phyloP scores from a whole-genome alignment of 2,888 invertebrate genomes.

The Platycheirus albimanus region DNA sequence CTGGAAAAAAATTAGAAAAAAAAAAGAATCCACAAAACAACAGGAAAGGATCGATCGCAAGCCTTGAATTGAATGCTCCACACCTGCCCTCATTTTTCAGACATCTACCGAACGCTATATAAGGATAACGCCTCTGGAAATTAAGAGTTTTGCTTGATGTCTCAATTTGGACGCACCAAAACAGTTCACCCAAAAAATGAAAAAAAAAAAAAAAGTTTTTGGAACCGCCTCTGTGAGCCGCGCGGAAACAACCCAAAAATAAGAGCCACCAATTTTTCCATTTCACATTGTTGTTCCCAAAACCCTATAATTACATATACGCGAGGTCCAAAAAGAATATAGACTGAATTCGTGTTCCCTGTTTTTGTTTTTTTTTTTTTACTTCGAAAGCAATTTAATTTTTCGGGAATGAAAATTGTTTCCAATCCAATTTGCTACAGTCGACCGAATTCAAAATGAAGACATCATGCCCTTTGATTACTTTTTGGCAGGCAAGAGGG shows the following conservation, averaged over 20 bases:
- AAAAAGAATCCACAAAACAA: slow-evolving; percentile 40
- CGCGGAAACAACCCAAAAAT: slow-evolving; percentile 31
- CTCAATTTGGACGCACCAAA: slow-evolving; percentile 64
- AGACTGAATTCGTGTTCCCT: slow-evolving; percentile 35
- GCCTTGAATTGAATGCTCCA: slow-evolving; percentile 69
- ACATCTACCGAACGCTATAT: slow-evolving; percentile 50
- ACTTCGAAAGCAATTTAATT: slow-evolving; percentile 35
- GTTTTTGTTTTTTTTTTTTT: slow-evolving; percentile 17
- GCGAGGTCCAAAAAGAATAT: slow-evolving; percentile 32
- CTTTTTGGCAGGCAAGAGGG: slow-evolving; percentile 56
- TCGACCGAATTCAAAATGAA: slow-evolving; percentile 72
- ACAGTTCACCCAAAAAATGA: slow-evolving; percentile 8
- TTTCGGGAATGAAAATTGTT: slow-evolving; percentile 56
- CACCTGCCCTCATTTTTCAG: slow-evolving; percentile 70
- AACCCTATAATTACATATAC: slow-evolving; percentile 73
- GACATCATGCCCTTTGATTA: slow-evolving; percentile 74
- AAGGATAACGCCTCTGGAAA: slow-evolving; percentile 72
- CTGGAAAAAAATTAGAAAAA: neutral
- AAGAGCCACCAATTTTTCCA: slow-evolving; percentile 61
- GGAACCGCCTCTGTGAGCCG: slow-evolving; percentile 18
- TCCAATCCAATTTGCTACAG: slow-evolving; percentile 72
- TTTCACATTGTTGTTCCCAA: slow-evolving; percentile 38
- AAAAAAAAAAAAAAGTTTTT: slow-evolving; percentile 1
- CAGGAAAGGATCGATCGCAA: slow-evolving; percentile 61
- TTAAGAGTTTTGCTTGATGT: slow-evolving; percentile 64